Base-by-base conservation (phyloP, 2,888 invertebrate genomes). In the Lasius platythorax region DNA sequence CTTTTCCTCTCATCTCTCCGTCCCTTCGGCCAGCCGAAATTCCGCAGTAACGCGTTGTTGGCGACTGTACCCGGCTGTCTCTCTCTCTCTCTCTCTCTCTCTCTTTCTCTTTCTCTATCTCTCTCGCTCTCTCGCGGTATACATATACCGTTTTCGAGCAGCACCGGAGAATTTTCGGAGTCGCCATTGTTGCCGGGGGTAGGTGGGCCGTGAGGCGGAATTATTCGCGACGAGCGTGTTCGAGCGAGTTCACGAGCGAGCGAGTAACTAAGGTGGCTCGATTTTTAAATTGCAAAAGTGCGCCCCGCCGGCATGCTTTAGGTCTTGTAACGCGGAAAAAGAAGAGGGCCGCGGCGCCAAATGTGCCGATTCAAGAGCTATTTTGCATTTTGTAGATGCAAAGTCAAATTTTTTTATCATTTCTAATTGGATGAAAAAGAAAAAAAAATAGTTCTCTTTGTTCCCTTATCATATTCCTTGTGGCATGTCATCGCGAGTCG, bases 251-350 rank as follows among this genome's bases (percentile, higher is more conserved):
- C 79, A 72, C 73, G 73, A 73, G 61, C 73, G 79, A 33, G 72
- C 73, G 73, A 58, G 73, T 73, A 73, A 73, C 79, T 81, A 63
- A 81, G 79, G 73, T 73, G 79, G 72, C 79, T 33, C 79, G 73
- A 81, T 81, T 81, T 81, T 81, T 81, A 81, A 81, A 81, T 81
- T 81, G 79, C 79, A 81, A 81, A 81, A 61, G 46, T 72, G 53
- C 78, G 58, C 73, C 53, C 15, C 73, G 79, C 18, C 46, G 37
- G 73, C 79, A 46, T 50, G 46, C 33, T 46, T 73, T 46, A 15
- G 79, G 37, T 56, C 46, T 37, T 28, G 53, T 58, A 28, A 37
- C 46, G 46, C 46, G 73, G 73, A 73, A 73, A 79, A 56, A 72
- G 61, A 63, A 73, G 53, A 68, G 28, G 40, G 43, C 50, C 46